A percentile compares a stretch with the other conserved stretches of the same genome.
phyloP scores from a whole-genome alignment of 23 tunicate species.

The Diplosoma virens region DNA sequence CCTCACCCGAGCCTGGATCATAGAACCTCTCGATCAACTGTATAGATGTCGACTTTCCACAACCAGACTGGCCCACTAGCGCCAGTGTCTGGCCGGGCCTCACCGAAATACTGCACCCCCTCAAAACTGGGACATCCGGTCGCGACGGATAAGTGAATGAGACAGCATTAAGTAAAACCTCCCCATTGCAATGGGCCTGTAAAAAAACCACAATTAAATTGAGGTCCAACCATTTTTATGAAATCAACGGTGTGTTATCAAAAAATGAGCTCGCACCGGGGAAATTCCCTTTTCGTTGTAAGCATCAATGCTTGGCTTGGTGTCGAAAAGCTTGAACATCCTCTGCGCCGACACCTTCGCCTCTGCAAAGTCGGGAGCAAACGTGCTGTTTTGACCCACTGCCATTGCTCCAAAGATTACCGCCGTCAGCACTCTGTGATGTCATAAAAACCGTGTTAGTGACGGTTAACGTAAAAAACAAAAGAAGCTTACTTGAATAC shows the following conservation, averaged over 20 bases:
- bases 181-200: conserved; percentile 77
- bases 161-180: conserved; percentile 42
- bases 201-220: too few species aligned
- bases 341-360: conserved; percentile 86
- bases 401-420: conserved; percentile 99
- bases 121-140: conserved; percentile 67
- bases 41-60: conserved; percentile 90
- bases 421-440: conserved; percentile 90
- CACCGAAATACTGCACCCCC: conserved; percentile 50
- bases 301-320: conserved; percentile 65
- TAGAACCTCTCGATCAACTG: conserved; percentile 84
- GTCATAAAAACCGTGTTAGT: background rate
- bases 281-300: conserved; percentile 62
- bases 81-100: conserved; percentile 82
- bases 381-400: conserved; percentile 89
- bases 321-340: conserved; percentile 73
- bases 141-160: conserved; percentile 79
- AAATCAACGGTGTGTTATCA: too few species aligned
- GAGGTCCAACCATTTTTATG: too few species aligned
- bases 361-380: conserved; percentile 93
- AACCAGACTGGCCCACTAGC: conserved; percentile 93
- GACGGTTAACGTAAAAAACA: too few species aligned
- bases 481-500: conserved; percentile 58
- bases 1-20: conserved; percentile 59
- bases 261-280: conserved; percentile 60